These are phyloP conservation scores for Myopa testacea DNA, from an alignment of 2,888 invertebrate species.

Conservation along the genomic window DNA sequence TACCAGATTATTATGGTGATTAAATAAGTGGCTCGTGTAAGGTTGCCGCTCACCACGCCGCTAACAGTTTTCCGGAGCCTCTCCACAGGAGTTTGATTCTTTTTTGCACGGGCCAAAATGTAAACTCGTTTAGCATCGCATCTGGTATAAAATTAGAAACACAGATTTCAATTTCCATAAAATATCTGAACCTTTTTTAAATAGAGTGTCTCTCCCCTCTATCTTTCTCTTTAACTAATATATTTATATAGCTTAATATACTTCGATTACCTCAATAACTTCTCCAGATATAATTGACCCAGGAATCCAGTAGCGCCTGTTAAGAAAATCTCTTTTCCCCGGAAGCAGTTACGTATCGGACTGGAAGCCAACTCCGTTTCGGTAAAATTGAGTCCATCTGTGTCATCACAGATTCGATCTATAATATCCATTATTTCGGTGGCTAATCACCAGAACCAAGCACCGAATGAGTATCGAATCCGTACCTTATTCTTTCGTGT, in stretches of 20 bases:
- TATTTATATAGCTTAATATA: too few relatives aligned
- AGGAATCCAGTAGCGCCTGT: constrained; percentile 55
- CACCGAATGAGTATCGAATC: too few relatives aligned
- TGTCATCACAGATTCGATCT: constrained; percentile 5
- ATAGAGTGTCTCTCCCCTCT: too few relatives aligned
- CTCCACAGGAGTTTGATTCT: constrained; percentile 43
- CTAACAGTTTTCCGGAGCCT: constrained; percentile 46
- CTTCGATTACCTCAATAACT: constrained; percentile 50
- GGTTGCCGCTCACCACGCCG: constrained; percentile 40
- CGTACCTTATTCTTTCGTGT: neutral
- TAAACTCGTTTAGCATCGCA: constrained; percentile 49
- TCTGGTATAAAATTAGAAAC: constrained; percentile 37
- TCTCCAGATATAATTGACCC: constrained; percentile 53
- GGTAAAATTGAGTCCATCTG: neutral
- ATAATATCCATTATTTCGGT: constrained; percentile 13
- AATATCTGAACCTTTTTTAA: too few relatives aligned
- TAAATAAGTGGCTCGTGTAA: too few relatives aligned
- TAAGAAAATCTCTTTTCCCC: constrained; percentile 51
- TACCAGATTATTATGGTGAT: too few relatives aligned
- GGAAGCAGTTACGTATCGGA: constrained; percentile 50
- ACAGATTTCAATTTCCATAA: too few relatives aligned
- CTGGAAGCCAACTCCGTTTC: constrained; percentile 35
- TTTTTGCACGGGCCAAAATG: constrained; percentile 49
- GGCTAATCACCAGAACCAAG: too few relatives aligned
- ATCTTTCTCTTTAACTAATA: too few relatives aligned